Base-by-base conservation (phyloP, 1,140 invertebrate species). In the Drosophila equinoxialis region DNA sequence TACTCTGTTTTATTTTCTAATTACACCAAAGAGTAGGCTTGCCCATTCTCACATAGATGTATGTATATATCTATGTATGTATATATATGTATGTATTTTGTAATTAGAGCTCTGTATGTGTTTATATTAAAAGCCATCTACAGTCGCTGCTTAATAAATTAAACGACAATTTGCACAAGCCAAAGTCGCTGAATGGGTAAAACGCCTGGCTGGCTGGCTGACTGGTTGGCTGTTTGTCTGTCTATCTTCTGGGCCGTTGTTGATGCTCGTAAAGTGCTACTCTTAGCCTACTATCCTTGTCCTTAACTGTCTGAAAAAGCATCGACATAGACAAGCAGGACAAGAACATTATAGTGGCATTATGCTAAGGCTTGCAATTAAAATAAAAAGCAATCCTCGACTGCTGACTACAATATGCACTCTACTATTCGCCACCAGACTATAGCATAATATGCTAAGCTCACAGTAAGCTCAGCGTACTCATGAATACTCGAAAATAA, bases 91-190 rank as follows among this genome's bases (percentile, higher is more conserved):
- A 65, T 76, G 58, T 20, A 41, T 60, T 61, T 73, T 72, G 83
- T 89, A 86, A 83, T 86, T 86, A 87, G 79, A 82, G 83, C 70
- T 79, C 79, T 79, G 79, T 76, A 87, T 86, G 74, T 86, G 66
- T 70, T 77, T 79, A 86, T 86, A 86, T 87, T 87, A 89, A 86
- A 83, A 79, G 76, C 76, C 57, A 13, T 65, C 62, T 65, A 65
- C 77, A 71, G 54, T 87, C 68, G 83, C 57, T 77, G 81, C 75
- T 81, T 90, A 90, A 90, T 90, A 90, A 90, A 90, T 90, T 90
- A 90, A 90, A 82, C 86, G 85, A 86, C 79, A 90, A 90, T 90
- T 90, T 86, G 71, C 81, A 80, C 86, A 82, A 81, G 81, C 65
- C 73, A 68, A 78, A 81, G 57, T 77, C 35, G 64, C 58, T 68